Conservation (phyloP, 2,888 invertebrate genomes). For the Shargacucullia verbasci region DNA sequence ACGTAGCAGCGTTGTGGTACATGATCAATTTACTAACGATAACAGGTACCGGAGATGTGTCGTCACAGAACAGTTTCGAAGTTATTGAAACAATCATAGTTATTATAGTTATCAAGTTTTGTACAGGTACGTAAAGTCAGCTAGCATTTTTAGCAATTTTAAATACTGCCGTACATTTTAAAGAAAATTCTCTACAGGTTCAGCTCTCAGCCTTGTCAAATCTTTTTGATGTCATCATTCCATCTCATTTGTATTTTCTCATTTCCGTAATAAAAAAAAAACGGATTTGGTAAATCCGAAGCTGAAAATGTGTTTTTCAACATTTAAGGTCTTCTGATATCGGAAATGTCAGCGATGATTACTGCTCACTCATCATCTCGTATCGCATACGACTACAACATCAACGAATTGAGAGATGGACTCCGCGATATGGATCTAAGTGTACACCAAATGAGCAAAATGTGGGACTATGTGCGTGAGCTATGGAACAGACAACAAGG, state of each 20-base stretch:
- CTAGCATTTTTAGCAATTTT: too few species aligned
- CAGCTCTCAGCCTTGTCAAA: too few species aligned
- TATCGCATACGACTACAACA: slow-evolving; percentile 85
- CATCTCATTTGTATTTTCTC: too few species aligned
- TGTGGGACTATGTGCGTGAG: slow-evolving; percentile 87
- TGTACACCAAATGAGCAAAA: slow-evolving; percentile 86
- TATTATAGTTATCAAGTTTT: slow-evolving; percentile 85
- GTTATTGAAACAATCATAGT: slow-evolving; percentile 83
- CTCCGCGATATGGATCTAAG: slow-evolving; percentile 83
- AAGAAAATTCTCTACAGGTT: too few species aligned
- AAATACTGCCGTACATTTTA: too few species aligned
- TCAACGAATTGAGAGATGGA: slow-evolving; percentile 85
- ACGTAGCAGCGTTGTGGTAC: slow-evolving; percentile 85
- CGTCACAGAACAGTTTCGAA: slow-evolving; percentile 83
- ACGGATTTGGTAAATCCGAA: too few species aligned
- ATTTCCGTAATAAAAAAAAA: too few species aligned
- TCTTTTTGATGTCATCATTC: too few species aligned
- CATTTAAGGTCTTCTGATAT: slow-evolving; percentile 82
- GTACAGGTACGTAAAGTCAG: slow-evolving; percentile 80
- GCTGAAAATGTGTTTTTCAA: too few species aligned
- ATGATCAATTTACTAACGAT: slow-evolving; percentile 85
- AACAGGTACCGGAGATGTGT: slow-evolving; percentile 87
- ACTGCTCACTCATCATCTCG: slow-evolving; percentile 85
- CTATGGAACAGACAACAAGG: slow-evolving; percentile 87
- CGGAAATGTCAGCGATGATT: slow-evolving; percentile 87